Base-by-base conservation (phyloP, 2,888 invertebrate species). In the Sepiola atlantica region DNA sequence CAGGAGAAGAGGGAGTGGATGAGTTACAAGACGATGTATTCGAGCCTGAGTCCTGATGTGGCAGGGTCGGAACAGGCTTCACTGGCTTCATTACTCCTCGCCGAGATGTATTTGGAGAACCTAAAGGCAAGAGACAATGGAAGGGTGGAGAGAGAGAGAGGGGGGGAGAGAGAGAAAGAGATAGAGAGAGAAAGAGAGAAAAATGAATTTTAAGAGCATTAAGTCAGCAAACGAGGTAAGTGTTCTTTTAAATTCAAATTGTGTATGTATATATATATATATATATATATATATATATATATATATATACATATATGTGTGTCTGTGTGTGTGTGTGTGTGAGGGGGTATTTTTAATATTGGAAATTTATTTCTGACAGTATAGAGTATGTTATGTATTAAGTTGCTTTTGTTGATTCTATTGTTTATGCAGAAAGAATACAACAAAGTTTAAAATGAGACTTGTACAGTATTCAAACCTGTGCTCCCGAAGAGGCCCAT, bases 1-100 rank as follows among this genome's bases (percentile, higher is more conserved):
- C 99, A 94, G 99, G 99, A 97, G 99, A 99, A 96, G 99, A 99
- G 95, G 99, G 99, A 95, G 99, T 99, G 94, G 99, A 99, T 97
- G 99, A 99, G 97, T 99, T 99, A 98, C 99, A 99, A 97, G 99
- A 99, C 94, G 99, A 99, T 94, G 99, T 99, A 97, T 98, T 99
- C 91, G 99, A 99, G 97, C 99, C 98, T 55, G 97, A 97, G 95
- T 97, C 97, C 24, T 95, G 96, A 55, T 94, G 95, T 20, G 94
- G 95, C 55, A 96, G 95, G 61, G 92, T 94, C 8, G 96, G 96
- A 94, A 96, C 95, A 55, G 95, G 95, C 57, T 94, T 94, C 94
- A 95, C 95, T 20, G 95, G 95, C 94, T 96, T 95, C 92, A 95
- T 96, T 94, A 95, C 95, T 55, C 95, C 94, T 32, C 96, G 95